Percentiles rank a stretch among this genome's conserved stretches.
These are phyloP conservation scores for Graptemys geographica DNA, from an alignment of 2,797 vertebrate genomes.

Conservation along the genomic window DNA sequence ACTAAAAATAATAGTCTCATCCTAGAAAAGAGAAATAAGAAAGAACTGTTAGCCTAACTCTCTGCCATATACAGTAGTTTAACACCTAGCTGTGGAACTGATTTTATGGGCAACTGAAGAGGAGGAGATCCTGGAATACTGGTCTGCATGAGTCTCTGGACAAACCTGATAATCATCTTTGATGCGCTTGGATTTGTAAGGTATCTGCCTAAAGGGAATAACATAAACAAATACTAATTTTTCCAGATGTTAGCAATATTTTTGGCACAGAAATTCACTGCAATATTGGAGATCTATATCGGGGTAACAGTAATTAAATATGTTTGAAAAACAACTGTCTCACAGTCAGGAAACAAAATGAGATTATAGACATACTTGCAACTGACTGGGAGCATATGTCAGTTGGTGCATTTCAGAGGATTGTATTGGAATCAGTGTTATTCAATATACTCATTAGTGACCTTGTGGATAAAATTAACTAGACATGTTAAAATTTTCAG, in stretches of 20 bases:
- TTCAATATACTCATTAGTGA: constrained; percentile 47
- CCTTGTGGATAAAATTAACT: constrained; percentile 51
- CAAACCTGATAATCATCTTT: background rate
- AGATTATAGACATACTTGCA: constrained; percentile 59
- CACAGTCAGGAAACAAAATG: constrained; percentile 55
- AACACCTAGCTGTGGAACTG: background rate
- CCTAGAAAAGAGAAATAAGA: background rate
- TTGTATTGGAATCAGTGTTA: constrained; percentile 38
- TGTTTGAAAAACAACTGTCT: constrained; percentile 19
- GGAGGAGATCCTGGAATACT: background rate
- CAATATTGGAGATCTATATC: background rate
- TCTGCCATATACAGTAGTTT: background rate
- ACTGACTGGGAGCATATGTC: constrained; percentile 52
- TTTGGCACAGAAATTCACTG: background rate
- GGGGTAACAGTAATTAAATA: constrained; percentile 6
- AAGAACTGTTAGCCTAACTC: background rate
- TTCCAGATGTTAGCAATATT: background rate
- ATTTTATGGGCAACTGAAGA: background rate
- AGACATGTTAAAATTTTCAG: constrained; percentile 38
- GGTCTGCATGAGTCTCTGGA: background rate
- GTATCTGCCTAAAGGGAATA: background rate
- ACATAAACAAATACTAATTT: background rate
- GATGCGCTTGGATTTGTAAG: background rate
- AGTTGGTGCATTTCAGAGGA: constrained; percentile 29
- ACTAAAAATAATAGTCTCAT: background rate